Evolutionary conservation across 1,140 invertebrate genomes (phyloP).

Genomic region (Ectropis grisescens): DNA sequence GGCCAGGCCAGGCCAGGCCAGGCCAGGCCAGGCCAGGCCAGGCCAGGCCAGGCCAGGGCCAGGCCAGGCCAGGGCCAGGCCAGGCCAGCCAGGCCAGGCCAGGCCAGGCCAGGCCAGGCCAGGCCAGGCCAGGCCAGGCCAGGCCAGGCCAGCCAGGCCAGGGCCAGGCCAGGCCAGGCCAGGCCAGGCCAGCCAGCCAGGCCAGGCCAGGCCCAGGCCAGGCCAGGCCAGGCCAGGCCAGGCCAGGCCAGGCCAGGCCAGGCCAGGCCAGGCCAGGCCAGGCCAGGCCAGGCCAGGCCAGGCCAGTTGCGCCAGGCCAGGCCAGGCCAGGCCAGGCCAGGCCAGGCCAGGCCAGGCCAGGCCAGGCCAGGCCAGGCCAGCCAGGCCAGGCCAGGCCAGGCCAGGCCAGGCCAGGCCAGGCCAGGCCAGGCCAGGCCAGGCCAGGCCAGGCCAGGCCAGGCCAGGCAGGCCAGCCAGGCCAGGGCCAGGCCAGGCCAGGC

Average conservation of each 20-base stretch:
- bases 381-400: constrained; percentile 24
- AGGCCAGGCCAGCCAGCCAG: constrained; percentile 9
- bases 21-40: constrained; percentile 5
- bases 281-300: constrained; percentile 13
- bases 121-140: constrained; percentile 4
- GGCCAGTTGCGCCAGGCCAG: no score
- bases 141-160: constrained; percentile 11
- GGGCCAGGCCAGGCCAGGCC: no score
- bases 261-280: constrained; percentile 6
- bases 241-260: constrained; percentile 4
- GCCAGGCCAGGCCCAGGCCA: no score
- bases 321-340: no score
- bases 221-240: constrained; percentile 4
- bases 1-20: constrained; percentile 6
- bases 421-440: constrained; percentile 9
- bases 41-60: no score
- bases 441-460: constrained; percentile 15
- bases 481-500: no score
- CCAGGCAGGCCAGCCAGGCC: constrained; percentile 9
- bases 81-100: no score
- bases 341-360: no score
- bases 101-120: constrained; percentile 3
- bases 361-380: no score
- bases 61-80: no score
- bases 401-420: constrained; percentile 16